Evolutionary conservation across 2,888 invertebrate species (phyloP).

Genomic region (Stramonita haemastoma): DNA sequence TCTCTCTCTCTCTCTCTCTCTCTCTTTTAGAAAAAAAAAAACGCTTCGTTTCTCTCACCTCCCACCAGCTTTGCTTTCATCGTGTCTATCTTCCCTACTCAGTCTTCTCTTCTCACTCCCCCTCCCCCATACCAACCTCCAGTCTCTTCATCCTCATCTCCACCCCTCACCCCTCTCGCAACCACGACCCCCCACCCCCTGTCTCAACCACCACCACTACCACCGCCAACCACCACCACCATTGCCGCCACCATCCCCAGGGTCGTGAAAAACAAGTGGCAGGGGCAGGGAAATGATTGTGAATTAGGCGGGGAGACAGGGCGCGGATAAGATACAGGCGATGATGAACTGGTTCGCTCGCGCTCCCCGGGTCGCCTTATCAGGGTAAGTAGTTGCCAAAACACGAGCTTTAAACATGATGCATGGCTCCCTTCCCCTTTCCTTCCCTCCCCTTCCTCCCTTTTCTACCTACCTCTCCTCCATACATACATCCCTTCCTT

Average conservation of each 20-base stretch:
- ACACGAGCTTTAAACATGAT: conserved; percentile 18
- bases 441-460: not conserved
- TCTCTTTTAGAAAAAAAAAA: no score
- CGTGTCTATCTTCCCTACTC: not conserved
- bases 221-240: no score
- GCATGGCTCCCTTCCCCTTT: not conserved
- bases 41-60: not conserved
- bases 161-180: not conserved
- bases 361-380: not conserved
- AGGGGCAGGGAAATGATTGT: not conserved
- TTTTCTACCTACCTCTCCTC: not conserved
- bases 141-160: not conserved
- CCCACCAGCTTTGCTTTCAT: not conserved
- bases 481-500: not conserved
- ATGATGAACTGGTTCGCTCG: not conserved
- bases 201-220: no score
- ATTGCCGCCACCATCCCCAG: not conserved
- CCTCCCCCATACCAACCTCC: not conserved
- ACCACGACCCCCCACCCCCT: not conserved
- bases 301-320: conserved; percentile 12
- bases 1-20: not conserved
- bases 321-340: not conserved
- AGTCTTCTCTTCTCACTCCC: not conserved
- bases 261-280: conserved; percentile 8
- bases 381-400: conserved; percentile 3